phyloP scores from a whole-genome alignment of 2,888 invertebrate genomes.

The Apamea sordens region DNA sequence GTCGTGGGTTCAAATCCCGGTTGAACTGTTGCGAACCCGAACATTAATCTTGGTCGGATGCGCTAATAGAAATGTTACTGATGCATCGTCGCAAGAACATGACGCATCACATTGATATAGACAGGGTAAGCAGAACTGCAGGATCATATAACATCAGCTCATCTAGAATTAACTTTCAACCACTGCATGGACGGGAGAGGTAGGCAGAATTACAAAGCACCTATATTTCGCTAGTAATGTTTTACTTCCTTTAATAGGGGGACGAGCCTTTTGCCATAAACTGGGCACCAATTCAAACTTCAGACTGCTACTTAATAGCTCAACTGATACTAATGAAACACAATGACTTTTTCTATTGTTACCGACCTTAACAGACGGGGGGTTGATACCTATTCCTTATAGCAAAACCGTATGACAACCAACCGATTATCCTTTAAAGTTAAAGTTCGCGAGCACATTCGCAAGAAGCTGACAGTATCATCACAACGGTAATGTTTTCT shows the following conservation, averaged over 20 bases:
- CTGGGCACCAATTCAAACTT: background rate
- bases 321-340: background rate
- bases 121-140: background rate
- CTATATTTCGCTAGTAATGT: background rate
- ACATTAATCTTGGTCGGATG: constrained; percentile 54
- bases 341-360: no score
- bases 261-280: background rate
- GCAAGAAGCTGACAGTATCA: no score
- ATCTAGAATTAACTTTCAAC: background rate
- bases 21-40: constrained; percentile 54
- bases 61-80: constrained; percentile 47
- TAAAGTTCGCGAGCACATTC: no score
- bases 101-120: background rate
- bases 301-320: no score
- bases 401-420: background rate
- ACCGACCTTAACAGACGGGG: no score
- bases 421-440: no score
- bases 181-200: no score
- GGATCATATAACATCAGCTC: background rate
- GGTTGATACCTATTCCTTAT: background rate
- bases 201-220: no score
- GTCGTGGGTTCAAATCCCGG: constrained; percentile 59
- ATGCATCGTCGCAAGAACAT: constrained; percentile 25
- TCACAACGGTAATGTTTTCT: no score
- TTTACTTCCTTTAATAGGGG: background rate